Conservation (phyloP, 2,888 invertebrate genomes). For the Minunthozetes semirufus region DNA sequence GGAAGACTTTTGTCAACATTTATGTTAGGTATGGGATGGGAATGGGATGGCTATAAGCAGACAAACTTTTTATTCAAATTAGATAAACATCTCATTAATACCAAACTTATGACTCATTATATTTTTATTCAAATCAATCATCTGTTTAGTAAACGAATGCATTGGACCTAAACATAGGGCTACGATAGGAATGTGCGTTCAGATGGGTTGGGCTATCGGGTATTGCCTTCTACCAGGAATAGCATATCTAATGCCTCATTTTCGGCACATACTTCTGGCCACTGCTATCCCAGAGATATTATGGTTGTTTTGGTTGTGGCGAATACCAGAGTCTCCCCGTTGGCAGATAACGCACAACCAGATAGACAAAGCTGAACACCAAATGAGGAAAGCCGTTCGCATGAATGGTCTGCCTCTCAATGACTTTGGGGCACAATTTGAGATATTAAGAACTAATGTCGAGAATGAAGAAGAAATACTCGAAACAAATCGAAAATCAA, state of each 20-base stretch:
- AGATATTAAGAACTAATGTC: constrained; percentile 13
- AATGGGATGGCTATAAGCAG: too few relatives aligned
- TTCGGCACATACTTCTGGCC: constrained; percentile 45
- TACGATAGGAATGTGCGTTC: constrained; percentile 5
- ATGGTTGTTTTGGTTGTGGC: constrained; percentile 46
- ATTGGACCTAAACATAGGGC: constrained; percentile 28
- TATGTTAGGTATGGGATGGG: background rate
- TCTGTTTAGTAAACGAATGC: background rate
- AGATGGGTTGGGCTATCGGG: constrained; percentile 29
- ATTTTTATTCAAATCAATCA: background rate
- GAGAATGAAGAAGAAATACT: background rate
- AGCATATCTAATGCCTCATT: constrained; percentile 46
- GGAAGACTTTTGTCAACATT: constrained; percentile 21
- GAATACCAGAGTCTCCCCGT: constrained; percentile 39
- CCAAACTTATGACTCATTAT: background rate
- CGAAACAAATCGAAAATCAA: background rate
- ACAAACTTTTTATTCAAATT: too few relatives aligned
- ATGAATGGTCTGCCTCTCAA: constrained; percentile 29
- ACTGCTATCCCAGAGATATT: constrained; percentile 46
- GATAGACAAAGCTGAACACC: background rate
- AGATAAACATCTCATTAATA: background rate
- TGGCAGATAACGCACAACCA: constrained; percentile 32
- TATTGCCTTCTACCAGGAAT: constrained; percentile 43
- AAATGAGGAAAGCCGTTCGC: constrained; percentile 8
- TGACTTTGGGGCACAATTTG: constrained; percentile 5